Percentiles rank a stretch among this genome's conserved stretches.
phyloP scores from a whole-genome alignment of 92 coral and sea anemone genomes.

The Epizoanthus stellaris region DNA sequence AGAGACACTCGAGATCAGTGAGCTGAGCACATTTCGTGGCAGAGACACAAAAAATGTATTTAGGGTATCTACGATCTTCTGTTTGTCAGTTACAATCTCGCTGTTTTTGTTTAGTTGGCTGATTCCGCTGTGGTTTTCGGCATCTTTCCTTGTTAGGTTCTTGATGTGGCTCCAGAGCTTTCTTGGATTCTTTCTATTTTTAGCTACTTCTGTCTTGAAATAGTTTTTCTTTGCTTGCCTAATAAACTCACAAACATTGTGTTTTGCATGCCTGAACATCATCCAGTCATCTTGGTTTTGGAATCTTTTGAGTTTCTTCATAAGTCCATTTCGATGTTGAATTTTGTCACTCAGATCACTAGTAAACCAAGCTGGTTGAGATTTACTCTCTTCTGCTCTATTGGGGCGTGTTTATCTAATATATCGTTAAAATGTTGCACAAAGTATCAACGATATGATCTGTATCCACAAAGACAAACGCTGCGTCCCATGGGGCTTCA shows the following conservation, averaged over 20 bases:
- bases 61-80: conserved; percentile 17
- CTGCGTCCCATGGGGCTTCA: too few relatives aligned
- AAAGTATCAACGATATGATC: too few relatives aligned
- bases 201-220: conserved; percentile 2
- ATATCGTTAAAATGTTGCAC: too few relatives aligned
- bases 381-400: too few relatives aligned
- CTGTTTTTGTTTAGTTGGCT: conserved; percentile 15
- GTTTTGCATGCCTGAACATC: background rate
- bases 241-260: background rate
- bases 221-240: conserved; percentile 13
- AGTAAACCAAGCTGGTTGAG: conserved; percentile 26
- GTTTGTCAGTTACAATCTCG: conserved; percentile 17
- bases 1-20: background rate
- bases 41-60: conserved; percentile 27
- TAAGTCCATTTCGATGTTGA: background rate
- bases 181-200: conserved; percentile 23
- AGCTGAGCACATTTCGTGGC: conserved; percentile 4
- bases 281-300: conserved; percentile 22
- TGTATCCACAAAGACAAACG: too few relatives aligned
- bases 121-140: conserved; percentile 11
- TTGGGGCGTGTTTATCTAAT: too few relatives aligned
- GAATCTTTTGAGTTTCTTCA: conserved; percentile 23
- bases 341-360: conserved; percentile 15
- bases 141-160: conserved; percentile 9
- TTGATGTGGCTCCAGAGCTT: conserved; percentile 33